Evolutionary conservation across 1,140 invertebrate genomes (phyloP), one percentile per base, ranked within the genome.

Genomic region (Euschistus heros): DNA sequence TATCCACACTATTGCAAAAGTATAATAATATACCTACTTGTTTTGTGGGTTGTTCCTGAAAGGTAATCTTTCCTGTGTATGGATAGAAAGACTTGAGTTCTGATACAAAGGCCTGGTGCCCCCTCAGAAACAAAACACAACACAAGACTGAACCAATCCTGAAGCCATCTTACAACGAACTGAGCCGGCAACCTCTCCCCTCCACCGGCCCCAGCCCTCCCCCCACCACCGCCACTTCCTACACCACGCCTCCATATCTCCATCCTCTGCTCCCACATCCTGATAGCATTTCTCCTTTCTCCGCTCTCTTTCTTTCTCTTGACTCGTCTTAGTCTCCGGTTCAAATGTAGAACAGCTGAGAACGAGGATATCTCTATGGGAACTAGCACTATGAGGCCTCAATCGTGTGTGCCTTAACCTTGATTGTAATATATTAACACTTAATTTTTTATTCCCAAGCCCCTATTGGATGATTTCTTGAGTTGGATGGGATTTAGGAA

Each of bases 81-180:
- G 13, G 54, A 30, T 30, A 30, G 27, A 30, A 30, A 30, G 27
- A 15, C 54, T n/a, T 3, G 54, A 24, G 22, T 20, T 27, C n/a
- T 57, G 20, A n/a, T 57, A 15, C 14, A 15, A 22, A 47, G 54
- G 54, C 26, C 26, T 27, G 26, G 57, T 60, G 27, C 27, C 57
- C 57, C 33, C 27, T 60, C 57, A 60, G 57, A 60, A 60, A 60
- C 57, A 60, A 60, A 60, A 26, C 57, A 60, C 27, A 60, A 60
- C 27, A 60, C 57, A 60, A 60, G 57, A 60, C 17, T n/a, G 8
- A 14, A 60, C 57, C 57, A 60, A 33, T 18, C 24, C 27, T 30
- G 27, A 60, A 17, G 57, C 57, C 57, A 60, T 60, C 27, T 60
- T 60, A 14, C 14, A 60, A 8, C 57, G 57, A 17, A 60, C 57